Percentiles rank a stretch among this genome's conserved stretches.
Conservation (phyloP, 2,797 vertebrate species). For the Trematomus bernacchii region DNA sequence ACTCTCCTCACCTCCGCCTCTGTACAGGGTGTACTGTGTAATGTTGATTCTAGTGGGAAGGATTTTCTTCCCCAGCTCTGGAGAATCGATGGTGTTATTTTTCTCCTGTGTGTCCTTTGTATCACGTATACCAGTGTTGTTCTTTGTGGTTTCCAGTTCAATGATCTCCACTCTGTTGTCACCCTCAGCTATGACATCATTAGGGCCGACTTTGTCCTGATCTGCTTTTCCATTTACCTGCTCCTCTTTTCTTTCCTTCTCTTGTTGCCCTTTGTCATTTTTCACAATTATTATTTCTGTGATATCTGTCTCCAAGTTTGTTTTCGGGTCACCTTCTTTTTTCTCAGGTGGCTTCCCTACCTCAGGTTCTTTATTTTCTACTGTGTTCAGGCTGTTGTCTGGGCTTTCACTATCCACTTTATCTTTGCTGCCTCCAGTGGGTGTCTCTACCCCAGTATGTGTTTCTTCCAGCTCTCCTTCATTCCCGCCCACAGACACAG, state of each 20-base stretch:
- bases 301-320: conserved; percentile 54
- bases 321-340: conserved; percentile 48
- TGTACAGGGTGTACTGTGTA: conserved; percentile 73
- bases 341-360: conserved; percentile 51
- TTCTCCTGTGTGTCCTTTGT: conserved; percentile 52
- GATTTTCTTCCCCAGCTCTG: conserved; percentile 35
- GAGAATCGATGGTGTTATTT: conserved; percentile 57
- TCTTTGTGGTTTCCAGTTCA: conserved; percentile 60
- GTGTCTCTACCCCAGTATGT: conserved; percentile 55
- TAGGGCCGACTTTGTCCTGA: conserved; percentile 71
- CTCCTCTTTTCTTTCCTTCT: conserved; percentile 74
- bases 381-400: conserved; percentile 72
- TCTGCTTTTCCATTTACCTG: conserved; percentile 76
- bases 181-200: conserved; percentile 66
- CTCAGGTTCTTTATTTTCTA: conserved; percentile 63
- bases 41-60: conserved; percentile 58
- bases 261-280: conserved; percentile 76
- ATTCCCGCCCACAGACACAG: conserved; percentile 45
- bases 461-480: conserved; percentile 54
- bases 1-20: conserved; percentile 53
- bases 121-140: conserved; percentile 59
- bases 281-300: conserved; percentile 61
- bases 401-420: conserved; percentile 60
- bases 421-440: conserved; percentile 54
- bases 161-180: conserved; percentile 73